Percentiles rank a stretch among this genome's conserved stretches.
Evolutionary conservation across 2,113 vertebrate species (phyloP).

Genomic region (Triplophysa rosa): DNA sequence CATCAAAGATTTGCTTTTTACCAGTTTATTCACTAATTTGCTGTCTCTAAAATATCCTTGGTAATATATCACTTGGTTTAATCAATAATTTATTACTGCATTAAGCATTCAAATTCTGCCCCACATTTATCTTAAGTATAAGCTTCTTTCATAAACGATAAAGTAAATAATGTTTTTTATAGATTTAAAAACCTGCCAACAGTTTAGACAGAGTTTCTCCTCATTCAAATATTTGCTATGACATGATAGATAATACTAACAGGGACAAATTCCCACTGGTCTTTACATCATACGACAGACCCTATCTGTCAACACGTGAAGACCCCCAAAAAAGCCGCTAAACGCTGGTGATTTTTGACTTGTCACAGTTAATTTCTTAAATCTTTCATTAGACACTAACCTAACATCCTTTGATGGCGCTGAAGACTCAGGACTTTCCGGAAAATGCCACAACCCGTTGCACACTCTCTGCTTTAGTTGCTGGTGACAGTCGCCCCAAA

Average conservation of each 20-base stretch:
- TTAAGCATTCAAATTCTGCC: background rate
- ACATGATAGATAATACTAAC: background rate
- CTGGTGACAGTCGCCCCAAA: slow-evolving; percentile 36
- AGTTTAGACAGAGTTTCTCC: background rate
- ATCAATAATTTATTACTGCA: background rate
- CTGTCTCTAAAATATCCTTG: background rate
- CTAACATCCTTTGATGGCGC: slow-evolving; percentile 18
- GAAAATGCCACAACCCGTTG: slow-evolving; percentile 44
- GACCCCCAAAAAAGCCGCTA: background rate
- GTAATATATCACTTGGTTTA: background rate
- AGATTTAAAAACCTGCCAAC: background rate
- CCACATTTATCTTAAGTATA: background rate
- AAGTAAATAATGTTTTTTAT: background rate
- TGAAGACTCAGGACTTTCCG: slow-evolving; percentile 34
- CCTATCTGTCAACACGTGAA: background rate
- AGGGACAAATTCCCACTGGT: background rate
- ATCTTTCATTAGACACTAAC: slow-evolving; percentile 25
- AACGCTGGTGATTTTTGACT: slow-evolving; percentile 19
- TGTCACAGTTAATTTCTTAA: slow-evolving; percentile 31
- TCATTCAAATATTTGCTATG: background rate
- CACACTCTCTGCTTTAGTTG: background rate
- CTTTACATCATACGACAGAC: background rate
- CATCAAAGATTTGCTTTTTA: background rate
- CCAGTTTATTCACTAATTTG: background rate
- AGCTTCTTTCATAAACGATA: too few species aligned